A percentile compares a stretch with the other conserved stretches of the same genome.
Evolutionary conservation across 2,113 vertebrate species (phyloP).

Genomic region (Candoia aspera): DNA sequence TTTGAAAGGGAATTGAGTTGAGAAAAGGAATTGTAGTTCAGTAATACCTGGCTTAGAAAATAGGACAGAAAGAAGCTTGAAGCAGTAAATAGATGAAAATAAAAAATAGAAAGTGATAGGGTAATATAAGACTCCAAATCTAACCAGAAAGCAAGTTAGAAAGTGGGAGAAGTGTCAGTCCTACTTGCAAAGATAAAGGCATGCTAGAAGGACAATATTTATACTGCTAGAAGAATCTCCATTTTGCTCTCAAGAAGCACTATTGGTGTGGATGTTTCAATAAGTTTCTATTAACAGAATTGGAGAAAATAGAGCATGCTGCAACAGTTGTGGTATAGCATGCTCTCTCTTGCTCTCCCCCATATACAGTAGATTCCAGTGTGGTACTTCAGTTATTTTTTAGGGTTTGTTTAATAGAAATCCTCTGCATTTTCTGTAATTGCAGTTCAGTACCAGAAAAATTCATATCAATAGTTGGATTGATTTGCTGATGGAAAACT

Average conservation of each 20-base stretch:
- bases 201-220: not conserved
- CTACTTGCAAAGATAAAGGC: not conserved
- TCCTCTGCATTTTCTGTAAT: conserved; percentile 52
- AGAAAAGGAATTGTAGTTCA: not conserved
- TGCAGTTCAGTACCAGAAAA: conserved; percentile 45
- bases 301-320: not conserved
- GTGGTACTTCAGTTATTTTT: conserved; percentile 50
- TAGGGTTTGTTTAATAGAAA: conserved; percentile 58
- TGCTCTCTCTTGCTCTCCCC: not conserved
- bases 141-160: not conserved
- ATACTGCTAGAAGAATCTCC: not conserved
- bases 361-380: conserved; percentile 50
- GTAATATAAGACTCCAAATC: not conserved
- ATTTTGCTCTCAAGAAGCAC: not conserved
- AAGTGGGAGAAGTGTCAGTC: not conserved
- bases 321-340: not conserved
- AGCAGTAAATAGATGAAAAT: not conserved
- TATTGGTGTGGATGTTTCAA: not conserved
- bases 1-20: not conserved
- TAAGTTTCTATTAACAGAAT: not conserved
- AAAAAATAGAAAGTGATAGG: not conserved
- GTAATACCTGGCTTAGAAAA: not conserved
- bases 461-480: conserved; percentile 23
- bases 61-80: not conserved
- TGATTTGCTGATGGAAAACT: conserved; percentile 39